Base-by-base conservation (phyloP, 2,888 invertebrate genomes). In the Abscondita cerata region DNA sequence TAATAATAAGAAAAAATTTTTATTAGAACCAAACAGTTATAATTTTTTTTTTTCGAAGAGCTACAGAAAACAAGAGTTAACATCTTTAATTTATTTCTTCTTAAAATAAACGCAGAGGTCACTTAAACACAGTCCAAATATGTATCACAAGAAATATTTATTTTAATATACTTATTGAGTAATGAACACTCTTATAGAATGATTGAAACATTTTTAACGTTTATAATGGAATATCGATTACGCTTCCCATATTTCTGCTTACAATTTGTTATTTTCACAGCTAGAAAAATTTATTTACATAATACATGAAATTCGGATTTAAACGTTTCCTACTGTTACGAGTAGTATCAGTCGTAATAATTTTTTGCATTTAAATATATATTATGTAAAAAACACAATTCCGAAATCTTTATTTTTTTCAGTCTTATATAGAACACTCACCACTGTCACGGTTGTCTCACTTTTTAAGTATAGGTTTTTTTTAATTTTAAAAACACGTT, bases 261-360 rank as follows among this genome's bases (percentile, higher is more conserved):
- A 20, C 19, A 33, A 44, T 18, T 11, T n/a, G n/a, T n/a, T n/a
- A n/a, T 58, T 70, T 71, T 76, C 75, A 76, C 77, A 76, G 76
- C 75, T 76, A 76, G 72, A 73, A 74, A 74, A 73, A 44, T 44
- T 34, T 58, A 52, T 58, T 2, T 58, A 58, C 58, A 31, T 33
- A 52, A 52, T 58, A 57, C 48, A 58, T 52, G 58, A 58, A 58
- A 58, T 58, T 58, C 58, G 58, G 58, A 33, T 52, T 58, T 9
- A 47, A 58, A 52, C 46, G 15, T 36, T 46, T 20, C n/a, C 34
- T 16, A 46, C 40, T 16, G 2, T 46, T 48, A 12, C 47, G 13
- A 47, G 9, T 20, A 55, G 34, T 18, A 18, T 55, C 56, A 56
- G 40, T 48, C 48, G 48, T 33, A 48, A 13, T 11, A 13, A n/a